Conservation (phyloP, 2,888 invertebrate species). For the Poecilobothrus nobilitatus region DNA sequence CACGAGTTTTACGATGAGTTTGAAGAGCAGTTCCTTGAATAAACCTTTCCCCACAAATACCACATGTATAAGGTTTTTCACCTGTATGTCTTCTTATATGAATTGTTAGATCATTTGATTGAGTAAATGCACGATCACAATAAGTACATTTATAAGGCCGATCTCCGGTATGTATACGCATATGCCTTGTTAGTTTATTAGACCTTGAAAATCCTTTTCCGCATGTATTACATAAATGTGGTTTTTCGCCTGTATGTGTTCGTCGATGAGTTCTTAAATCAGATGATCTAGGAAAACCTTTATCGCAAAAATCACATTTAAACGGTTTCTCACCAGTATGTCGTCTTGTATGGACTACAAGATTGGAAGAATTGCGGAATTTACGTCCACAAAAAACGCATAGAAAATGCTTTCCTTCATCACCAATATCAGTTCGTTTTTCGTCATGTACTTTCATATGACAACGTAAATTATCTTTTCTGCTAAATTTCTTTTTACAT, state of each 20-base stretch:
- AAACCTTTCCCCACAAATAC: constrained; percentile 58
- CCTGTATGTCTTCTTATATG: constrained; percentile 65
- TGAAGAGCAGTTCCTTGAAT: constrained; percentile 58
- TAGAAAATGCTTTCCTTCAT: constrained; percentile 37
- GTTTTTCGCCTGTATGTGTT: constrained; percentile 55
- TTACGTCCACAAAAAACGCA: constrained; percentile 54
- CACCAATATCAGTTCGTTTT: background rate
- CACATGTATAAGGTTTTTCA: constrained; percentile 57
- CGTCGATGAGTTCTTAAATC: constrained; percentile 54
- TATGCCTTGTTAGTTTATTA: constrained; percentile 52
- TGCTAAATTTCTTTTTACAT: constrained; percentile 51
- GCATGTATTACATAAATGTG: constrained; percentile 45
- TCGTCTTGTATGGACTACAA: constrained; percentile 57
- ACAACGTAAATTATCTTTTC: constrained; percentile 52
- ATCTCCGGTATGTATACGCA: constrained; percentile 52
- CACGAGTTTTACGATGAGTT: constrained; percentile 50
- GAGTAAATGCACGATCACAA: constrained; percentile 51
- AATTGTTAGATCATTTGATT: constrained; percentile 61
- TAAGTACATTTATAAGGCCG: constrained; percentile 54
- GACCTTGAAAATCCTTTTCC: constrained; percentile 51
- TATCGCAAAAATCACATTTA: constrained; percentile 54
- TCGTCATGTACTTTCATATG: constrained; percentile 51
- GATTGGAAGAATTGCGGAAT: constrained; percentile 53
- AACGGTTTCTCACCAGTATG: constrained; percentile 60
- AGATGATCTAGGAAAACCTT: constrained; percentile 56